phyloP scores from a whole-genome alignment of 2,888 invertebrate species.

The Pycnomerus fuliginosus region DNA sequence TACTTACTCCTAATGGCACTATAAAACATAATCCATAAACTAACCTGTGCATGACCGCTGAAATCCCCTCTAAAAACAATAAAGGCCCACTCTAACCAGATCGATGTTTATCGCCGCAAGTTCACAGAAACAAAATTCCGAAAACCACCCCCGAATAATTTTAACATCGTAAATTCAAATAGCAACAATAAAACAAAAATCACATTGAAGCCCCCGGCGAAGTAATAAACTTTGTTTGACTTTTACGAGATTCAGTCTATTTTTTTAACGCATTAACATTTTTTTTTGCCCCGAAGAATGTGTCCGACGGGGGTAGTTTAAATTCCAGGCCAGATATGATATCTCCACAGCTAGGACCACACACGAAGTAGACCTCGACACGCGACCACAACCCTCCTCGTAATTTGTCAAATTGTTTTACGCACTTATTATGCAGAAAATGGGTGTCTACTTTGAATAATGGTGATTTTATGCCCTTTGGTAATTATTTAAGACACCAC shows the following conservation, averaged over 20 bases:
- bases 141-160: slow-evolving; percentile 11
- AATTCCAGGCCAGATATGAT: slow-evolving; percentile 27
- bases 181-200: slow-evolving; percentile 4
- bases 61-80: no score
- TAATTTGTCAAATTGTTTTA: slow-evolving; percentile 31
- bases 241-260: slow-evolving; percentile 3
- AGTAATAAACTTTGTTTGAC: slow-evolving; percentile 12
- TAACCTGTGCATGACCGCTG: no score
- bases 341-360: slow-evolving; percentile 23
- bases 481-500: slow-evolving; percentile 35
- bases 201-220: slow-evolving; percentile 4
- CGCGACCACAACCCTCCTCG: slow-evolving; percentile 24
- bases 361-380: slow-evolving; percentile 25
- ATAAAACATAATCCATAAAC: no score
- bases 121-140: slow-evolving; percentile 4
- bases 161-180: slow-evolving; percentile 13
- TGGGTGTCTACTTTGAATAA: slow-evolving; percentile 33
- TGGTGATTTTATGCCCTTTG: slow-evolving; percentile 37
- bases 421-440: slow-evolving; percentile 34
- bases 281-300: slow-evolving; percentile 14
- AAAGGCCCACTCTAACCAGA: no score
- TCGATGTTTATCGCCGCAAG: no score
- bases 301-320: slow-evolving; percentile 21
- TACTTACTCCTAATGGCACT: no score
- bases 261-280: slow-evolving; percentile 19